Percentiles rank a stretch among this genome's conserved stretches.
Conservation (phyloP, 2,888 invertebrate genomes). For the Cyclophora albipunctata region DNA sequence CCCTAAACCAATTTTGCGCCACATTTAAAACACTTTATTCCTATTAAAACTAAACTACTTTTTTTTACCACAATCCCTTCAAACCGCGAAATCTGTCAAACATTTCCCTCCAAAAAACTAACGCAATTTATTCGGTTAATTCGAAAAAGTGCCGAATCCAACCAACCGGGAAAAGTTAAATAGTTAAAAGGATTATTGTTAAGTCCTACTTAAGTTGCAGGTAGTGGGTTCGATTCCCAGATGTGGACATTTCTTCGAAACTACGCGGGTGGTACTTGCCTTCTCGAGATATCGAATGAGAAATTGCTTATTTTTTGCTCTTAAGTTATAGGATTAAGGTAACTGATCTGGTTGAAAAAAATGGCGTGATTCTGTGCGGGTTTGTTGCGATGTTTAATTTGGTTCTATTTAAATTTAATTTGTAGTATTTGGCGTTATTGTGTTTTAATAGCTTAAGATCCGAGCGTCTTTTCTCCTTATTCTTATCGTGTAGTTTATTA, state of each 20-base stretch:
- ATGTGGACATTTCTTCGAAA: slow-evolving; percentile 33
- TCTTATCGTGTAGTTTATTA: too few relatives aligned
- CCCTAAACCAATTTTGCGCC: too few relatives aligned
- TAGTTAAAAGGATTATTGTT: slow-evolving; percentile 25
- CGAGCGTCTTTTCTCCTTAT: too few relatives aligned
- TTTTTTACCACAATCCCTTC: neutral
- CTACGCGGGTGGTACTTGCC: slow-evolving; percentile 38
- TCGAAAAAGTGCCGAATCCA: slow-evolving; percentile 12
- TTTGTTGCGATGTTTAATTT: neutral
- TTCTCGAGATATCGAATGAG: slow-evolving; percentile 31
- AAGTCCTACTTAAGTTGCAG: slow-evolving; percentile 20
- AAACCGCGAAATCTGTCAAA: neutral
- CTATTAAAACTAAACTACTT: neutral
- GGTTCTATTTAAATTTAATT: too few relatives aligned
- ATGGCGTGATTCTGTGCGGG: neutral
- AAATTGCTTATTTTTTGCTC: slow-evolving; percentile 19
- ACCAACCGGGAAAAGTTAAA: slow-evolving; percentile 22
- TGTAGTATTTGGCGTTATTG: too few relatives aligned
- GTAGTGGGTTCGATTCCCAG: slow-evolving; percentile 32
- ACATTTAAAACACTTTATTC: neutral
- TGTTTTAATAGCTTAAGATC: too few relatives aligned
- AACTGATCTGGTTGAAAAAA: neutral
- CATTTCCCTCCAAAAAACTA: neutral
- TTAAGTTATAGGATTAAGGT: neutral
- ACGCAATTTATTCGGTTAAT: neutral